Percentiles rank a stretch among this genome's conserved stretches.
These are phyloP conservation scores for Enoplosus armatus DNA, from an alignment of 2,797 vertebrate genomes.

Conservation along the genomic window DNA sequence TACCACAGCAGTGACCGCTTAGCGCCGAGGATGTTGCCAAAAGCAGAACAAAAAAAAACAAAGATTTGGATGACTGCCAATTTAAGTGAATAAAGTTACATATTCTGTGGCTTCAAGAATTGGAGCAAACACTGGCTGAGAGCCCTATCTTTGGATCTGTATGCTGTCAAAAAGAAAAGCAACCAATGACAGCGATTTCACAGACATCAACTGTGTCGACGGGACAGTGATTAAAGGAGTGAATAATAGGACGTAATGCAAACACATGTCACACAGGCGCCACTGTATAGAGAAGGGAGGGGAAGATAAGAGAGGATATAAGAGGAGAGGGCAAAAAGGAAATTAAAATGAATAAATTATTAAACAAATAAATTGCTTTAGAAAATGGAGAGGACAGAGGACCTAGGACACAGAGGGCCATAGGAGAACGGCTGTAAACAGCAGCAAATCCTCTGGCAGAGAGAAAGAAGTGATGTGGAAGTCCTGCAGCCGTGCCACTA, in stretches of 20 bases:
- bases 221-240: constrained; percentile 53
- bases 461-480: constrained; percentile 75
- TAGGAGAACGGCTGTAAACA: constrained; percentile 47
- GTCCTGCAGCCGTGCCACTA: constrained; percentile 77
- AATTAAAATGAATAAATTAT: constrained; percentile 53
- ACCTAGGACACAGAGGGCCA: constrained; percentile 32
- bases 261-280: constrained; percentile 52
- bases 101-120: constrained; percentile 39
- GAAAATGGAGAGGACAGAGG: constrained; percentile 25
- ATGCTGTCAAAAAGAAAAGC: background rate
- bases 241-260: constrained; percentile 59
- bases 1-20: constrained; percentile 38
- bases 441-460: constrained; percentile 70
- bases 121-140: constrained; percentile 26
- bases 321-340: background rate
- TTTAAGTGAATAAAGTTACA: constrained; percentile 33
- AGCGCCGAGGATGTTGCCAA: constrained; percentile 23
- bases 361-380: constrained; percentile 42
- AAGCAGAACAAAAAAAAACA: constrained; percentile 18
- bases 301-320: constrained; percentile 17
- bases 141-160: constrained; percentile 36
- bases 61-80: constrained; percentile 33
- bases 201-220: constrained; percentile 40
- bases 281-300: constrained; percentile 13
- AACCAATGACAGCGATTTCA: constrained; percentile 42